A percentile compares a stretch with the other conserved stretches of the same genome.
phyloP scores from a whole-genome alignment of 2,113 vertebrate genomes.

The Saguinus imperator region DNA sequence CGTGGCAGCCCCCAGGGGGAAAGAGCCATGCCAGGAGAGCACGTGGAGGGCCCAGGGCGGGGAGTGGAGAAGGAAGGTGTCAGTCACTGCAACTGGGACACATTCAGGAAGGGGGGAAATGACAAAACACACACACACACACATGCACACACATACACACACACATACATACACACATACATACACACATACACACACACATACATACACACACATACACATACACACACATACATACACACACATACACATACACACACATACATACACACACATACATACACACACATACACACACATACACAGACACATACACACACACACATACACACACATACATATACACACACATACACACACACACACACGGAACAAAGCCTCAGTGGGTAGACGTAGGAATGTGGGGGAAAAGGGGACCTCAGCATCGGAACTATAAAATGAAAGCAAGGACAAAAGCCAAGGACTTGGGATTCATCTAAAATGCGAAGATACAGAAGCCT shows the following conservation, averaged over 20 bases:
- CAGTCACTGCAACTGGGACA: background rate
- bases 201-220: too few relatives aligned
- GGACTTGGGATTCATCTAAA: background rate
- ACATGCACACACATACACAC: too few relatives aligned
- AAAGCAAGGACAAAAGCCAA: background rate
- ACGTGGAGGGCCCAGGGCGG: background rate
- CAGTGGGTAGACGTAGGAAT: background rate
- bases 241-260: too few relatives aligned
- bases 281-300: background rate
- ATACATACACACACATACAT: too few relatives aligned
- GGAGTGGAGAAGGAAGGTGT: background rate
- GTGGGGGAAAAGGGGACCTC: background rate
- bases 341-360: background rate
- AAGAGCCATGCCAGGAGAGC: background rate
- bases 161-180: too few relatives aligned
- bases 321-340: background rate
- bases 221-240: too few relatives aligned
- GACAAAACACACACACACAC: background rate
- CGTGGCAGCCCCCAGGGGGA: accelerated
- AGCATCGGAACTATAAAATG: background rate
- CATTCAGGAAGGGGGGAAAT: background rate
- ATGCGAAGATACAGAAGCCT: background rate
- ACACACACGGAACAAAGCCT: background rate
- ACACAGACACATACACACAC: too few relatives aligned
- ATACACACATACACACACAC: too few relatives aligned